phyloP scores from a whole-genome alignment of 2,888 invertebrate genomes.

The Amorpha juglandis region DNA sequence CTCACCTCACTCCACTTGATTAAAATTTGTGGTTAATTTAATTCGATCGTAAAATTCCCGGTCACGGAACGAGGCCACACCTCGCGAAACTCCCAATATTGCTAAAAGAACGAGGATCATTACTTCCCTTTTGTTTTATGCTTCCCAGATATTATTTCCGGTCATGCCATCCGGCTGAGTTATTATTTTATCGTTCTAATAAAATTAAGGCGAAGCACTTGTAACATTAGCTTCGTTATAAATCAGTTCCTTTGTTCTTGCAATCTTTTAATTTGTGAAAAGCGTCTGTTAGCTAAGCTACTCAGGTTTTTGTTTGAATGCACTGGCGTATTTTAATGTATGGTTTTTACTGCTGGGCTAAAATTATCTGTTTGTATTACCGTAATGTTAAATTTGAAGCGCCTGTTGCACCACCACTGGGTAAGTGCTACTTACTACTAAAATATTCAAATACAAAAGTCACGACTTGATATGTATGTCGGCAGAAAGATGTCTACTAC shows the following conservation, averaged over 20 bases:
- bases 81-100: conserved; percentile 73
- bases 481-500: no score
- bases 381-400: no score
- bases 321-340: background rate
- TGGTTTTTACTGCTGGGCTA: no score
- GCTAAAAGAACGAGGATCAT: conserved; percentile 69
- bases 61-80: conserved; percentile 63
- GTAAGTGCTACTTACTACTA: no score
- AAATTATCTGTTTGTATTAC: no score
- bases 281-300: background rate
- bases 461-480: no score
- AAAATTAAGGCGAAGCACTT: conserved; percentile 48
- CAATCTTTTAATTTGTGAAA: conserved; percentile 6
- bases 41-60: conserved; percentile 61
- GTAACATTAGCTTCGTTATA: conserved; percentile 20
- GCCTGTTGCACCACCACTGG: no score
- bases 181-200: conserved; percentile 73
- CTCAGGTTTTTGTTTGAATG: background rate
- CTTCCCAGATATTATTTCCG: conserved; percentile 73
- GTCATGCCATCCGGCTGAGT: conserved; percentile 73
- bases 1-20: conserved; percentile 56
- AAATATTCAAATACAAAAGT: no score
- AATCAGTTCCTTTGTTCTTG: background rate
- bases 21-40: conserved; percentile 67
- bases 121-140: conserved; percentile 75